Percentiles rank a stretch among this genome's conserved stretches.
Conservation (phyloP, 1,140 invertebrate species). For the Drosophila sturtevanti region DNA sequence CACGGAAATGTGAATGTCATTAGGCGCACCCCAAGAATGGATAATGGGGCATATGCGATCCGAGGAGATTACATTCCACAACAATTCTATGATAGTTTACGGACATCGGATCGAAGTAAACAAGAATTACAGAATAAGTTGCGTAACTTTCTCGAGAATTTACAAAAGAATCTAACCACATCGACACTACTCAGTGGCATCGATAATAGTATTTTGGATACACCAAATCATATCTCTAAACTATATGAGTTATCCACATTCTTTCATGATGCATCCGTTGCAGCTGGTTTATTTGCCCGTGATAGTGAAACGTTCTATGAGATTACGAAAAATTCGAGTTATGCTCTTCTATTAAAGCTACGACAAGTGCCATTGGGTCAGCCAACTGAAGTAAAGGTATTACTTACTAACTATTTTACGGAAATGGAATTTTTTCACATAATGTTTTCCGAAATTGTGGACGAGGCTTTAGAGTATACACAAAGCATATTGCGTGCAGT, state of each 20-base stretch:
- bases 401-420: conserved; percentile 68
- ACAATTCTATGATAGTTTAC: conserved; percentile 49
- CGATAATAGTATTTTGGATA: conserved; percentile 17
- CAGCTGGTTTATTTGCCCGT: conserved; percentile 38
- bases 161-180: conserved; percentile 71
- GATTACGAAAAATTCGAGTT: conserved; percentile 58
- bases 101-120: conserved; percentile 49
- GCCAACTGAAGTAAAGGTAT: conserved; percentile 48
- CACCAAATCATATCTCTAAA: conserved; percentile 26
- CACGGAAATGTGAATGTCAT: not conserved
- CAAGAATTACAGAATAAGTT: conserved; percentile 50
- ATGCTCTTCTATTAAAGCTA: conserved; percentile 58
- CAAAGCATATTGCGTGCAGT: conserved; percentile 40
- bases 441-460: conserved; percentile 65
- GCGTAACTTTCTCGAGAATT: conserved; percentile 61
- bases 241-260: conserved; percentile 48
- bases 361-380: conserved; percentile 62
- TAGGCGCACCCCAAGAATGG: not conserved
- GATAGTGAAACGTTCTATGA: conserved; percentile 55
- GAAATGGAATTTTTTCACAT: conserved; percentile 79
- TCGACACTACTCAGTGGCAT: conserved; percentile 46
- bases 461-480: conserved; percentile 69
- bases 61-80: conserved; percentile 54
- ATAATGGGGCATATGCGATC: not conserved
- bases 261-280: conserved; percentile 48